A percentile compares a stretch with the other conserved stretches of the same genome.
These are phyloP conservation scores for Listronotus bonariensis DNA, from an alignment of 1,140 invertebrate species.

Conservation along the genomic window DNA sequence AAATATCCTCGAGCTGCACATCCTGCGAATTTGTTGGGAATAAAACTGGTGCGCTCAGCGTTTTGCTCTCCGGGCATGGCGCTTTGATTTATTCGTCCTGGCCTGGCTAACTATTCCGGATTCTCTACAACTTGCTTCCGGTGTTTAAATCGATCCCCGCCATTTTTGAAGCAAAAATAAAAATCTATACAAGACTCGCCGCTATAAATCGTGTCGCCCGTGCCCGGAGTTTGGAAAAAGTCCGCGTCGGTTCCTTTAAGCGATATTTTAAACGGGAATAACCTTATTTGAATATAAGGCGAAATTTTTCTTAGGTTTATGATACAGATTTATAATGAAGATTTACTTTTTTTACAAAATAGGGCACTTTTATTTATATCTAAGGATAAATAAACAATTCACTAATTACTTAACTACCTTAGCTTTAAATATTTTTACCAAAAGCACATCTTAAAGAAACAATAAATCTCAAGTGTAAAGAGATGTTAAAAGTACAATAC, in stretches of 20 bases:
- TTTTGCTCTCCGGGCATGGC: slow-evolving; percentile 41
- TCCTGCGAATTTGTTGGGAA: slow-evolving; percentile 43
- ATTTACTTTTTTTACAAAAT: no score
- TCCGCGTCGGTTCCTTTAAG: slow-evolving; percentile 27
- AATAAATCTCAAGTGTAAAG: no score
- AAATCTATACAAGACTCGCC: slow-evolving; percentile 34
- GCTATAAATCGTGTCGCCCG: slow-evolving; percentile 27
- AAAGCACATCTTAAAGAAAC: no score
- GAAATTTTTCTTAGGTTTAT: no score
- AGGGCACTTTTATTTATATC: no score
- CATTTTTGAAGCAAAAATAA: slow-evolving; percentile 31
- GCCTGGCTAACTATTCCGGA: slow-evolving; percentile 47
- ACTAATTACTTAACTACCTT: no score
- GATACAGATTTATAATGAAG: no score
- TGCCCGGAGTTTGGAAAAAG: slow-evolving; percentile 22
- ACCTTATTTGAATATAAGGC: slow-evolving; percentile 22
- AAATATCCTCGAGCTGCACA: slow-evolving; percentile 33
- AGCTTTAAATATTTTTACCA: no score
- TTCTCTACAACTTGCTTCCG: slow-evolving; percentile 44
- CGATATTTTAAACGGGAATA: slow-evolving; percentile 24
- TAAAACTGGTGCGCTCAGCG: slow-evolving; percentile 46
- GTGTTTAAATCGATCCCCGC: slow-evolving; percentile 35
- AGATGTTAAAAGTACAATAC: no score
- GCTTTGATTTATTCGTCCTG: slow-evolving; percentile 47
- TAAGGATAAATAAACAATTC: no score